Base-by-base conservation (phyloP, 2,113 vertebrate genomes). In the Petromus typicus region DNA sequence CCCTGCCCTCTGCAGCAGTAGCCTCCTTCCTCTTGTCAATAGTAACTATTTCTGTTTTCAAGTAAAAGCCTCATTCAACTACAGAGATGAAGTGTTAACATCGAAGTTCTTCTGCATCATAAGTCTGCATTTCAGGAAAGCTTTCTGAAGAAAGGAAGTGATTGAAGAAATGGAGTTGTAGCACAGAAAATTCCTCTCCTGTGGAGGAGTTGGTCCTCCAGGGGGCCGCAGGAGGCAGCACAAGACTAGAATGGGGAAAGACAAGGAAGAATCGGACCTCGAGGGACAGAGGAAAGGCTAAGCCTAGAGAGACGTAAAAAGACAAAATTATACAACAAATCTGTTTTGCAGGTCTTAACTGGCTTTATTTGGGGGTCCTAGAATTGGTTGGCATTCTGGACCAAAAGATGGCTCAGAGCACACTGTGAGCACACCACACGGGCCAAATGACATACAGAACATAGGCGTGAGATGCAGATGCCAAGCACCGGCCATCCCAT, bases 161-260 rank as follows among this genome's bases (percentile, higher is more conserved):
- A 23, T 54, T 56, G 20, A 27, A 66, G 13, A 59, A 23, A 61
- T 76, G 45, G 40, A 8, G 2, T 37, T 57, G 2, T 32, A 91
- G 63, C 75, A 57, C 91, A 57, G 61, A 63, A 63, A 86, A 34
- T 4, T n/a, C 81, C 61, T 43, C 23, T 6, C 9, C 1, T 10
- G 37, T 57, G 13, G 54, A 90, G 37, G 14, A n/a, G 48, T 20
- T 2, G 3, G 75, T 79, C 45, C 89, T 30, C 18, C 20, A 20
- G 61, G 43, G 82, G 66, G 45, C 73, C 86, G 34, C 37, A 51
- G 78, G 76, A 92, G 78, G 71, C 73, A 96, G 86, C 17, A 16
- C 2, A 87, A 56, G 51, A 57, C 82, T 37, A 40, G 86, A 32
- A 34, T 32, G 51, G 32, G 86, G 82, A 95, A 94, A 34, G n/a